These are phyloP conservation scores for Camponotus vicinus DNA, from an alignment of 1,140 invertebrate genomes.

Conservation along the genomic window DNA sequence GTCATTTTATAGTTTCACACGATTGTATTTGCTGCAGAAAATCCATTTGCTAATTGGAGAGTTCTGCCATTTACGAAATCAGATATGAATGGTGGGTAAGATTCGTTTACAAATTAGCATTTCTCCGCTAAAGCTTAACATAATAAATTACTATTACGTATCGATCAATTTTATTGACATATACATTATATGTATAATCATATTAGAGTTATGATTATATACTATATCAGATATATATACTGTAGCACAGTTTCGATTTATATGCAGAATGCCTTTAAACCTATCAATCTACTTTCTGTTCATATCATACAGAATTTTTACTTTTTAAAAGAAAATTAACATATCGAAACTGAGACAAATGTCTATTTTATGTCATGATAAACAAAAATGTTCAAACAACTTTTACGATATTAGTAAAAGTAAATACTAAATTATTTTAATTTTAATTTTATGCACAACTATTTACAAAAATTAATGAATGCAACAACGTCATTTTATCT, in stretches of 20 bases:
- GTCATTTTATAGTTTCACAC: constrained; percentile 38
- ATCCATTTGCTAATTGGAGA: constrained; percentile 76
- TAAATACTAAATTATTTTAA: not conserved
- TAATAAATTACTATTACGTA: constrained; percentile 35
- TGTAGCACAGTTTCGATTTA: not conserved
- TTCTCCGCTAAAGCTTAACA: not conserved
- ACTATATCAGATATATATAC: too few species aligned
- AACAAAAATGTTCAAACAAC: too few species aligned
- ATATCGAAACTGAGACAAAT: not conserved
- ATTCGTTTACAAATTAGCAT: constrained; percentile 43
- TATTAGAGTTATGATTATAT: too few species aligned
- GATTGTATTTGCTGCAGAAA: constrained; percentile 53
- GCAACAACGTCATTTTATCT: not conserved
- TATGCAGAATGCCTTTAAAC: not conserved
- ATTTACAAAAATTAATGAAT: not conserved
- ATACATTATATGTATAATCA: not conserved
- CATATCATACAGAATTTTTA: not conserved
- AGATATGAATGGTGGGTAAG: constrained; percentile 49
- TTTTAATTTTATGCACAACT: not conserved
- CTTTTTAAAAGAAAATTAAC: not conserved
- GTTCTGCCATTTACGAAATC: constrained; percentile 59
- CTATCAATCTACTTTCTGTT: constrained; percentile 6
- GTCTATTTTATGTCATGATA: not conserved
- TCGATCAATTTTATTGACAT: not conserved
- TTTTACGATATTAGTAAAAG: not conserved